phyloP scores from a whole-genome alignment of 2,113 vertebrate genomes.

The Pyrgilauda ruficollis region DNA sequence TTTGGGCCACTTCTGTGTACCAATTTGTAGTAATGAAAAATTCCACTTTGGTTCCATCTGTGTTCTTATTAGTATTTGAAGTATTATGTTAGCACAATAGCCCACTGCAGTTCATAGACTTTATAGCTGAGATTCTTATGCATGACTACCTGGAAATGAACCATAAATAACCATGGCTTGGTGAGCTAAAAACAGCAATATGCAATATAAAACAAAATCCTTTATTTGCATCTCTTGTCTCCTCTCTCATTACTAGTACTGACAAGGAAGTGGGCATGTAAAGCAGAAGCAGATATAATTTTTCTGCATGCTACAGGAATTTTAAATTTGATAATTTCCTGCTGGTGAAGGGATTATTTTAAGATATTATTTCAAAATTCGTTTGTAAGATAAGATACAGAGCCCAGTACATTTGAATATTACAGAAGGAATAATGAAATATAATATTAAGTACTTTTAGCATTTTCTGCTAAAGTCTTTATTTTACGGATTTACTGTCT shows the following conservation, averaged over 20 bases:
- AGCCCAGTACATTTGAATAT: neutral
- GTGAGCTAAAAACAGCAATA: slow-evolving; percentile 36
- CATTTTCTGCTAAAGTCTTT: neutral
- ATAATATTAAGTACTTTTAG: neutral
- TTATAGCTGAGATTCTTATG: neutral
- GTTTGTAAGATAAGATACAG: neutral
- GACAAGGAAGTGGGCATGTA: neutral
- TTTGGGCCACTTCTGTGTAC: neutral
- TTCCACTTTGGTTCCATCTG: neutral
- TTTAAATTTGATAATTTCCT: neutral
- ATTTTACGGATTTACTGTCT: neutral
- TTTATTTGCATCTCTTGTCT: neutral
- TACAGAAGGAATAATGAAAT: neutral
- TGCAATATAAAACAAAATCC: neutral
- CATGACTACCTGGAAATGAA: slow-evolving; percentile 49
- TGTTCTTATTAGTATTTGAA: neutral
- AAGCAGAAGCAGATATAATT: neutral
- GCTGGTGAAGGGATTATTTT: neutral
- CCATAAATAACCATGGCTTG: slow-evolving; percentile 17
- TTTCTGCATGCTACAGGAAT: neutral
- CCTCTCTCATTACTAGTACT: neutral
- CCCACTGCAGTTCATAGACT: neutral
- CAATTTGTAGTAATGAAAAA: neutral
- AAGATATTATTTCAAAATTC: neutral
- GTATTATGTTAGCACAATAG: neutral